A percentile compares a stretch with the other conserved stretches of the same genome.
phyloP scores from a whole-genome alignment of 1,140 invertebrate genomes.

The Phthorimaea operculella region DNA sequence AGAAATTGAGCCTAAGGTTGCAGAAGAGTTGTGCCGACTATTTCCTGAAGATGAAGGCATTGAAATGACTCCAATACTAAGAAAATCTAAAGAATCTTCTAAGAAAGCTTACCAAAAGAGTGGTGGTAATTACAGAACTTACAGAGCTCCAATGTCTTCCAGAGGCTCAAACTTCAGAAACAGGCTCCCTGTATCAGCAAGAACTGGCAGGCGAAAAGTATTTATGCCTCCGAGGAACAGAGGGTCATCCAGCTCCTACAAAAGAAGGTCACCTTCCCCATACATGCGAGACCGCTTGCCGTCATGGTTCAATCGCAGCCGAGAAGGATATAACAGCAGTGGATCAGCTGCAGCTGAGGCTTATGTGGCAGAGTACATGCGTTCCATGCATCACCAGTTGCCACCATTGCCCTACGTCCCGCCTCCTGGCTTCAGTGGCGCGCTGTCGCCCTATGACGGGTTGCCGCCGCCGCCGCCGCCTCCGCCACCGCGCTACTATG shows the following conservation, averaged over 20 bases:
- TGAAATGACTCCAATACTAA: conserved; percentile 89
- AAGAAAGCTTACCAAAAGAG: conserved; percentile 71
- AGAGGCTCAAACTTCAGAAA: conserved; percentile 55
- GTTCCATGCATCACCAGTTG: conserved; percentile 82
- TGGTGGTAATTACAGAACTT: conserved; percentile 66
- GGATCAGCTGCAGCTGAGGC: conserved; percentile 78
- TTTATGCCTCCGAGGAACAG: conserved; percentile 63
- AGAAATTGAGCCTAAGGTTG: conserved; percentile 96
- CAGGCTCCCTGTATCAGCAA: conserved; percentile 45
- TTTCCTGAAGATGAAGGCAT: conserved; percentile 95
- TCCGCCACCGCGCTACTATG: conserved; percentile 82
- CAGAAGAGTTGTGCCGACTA: conserved; percentile 92
- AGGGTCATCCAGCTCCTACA: conserved; percentile 63
- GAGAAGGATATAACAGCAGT: conserved; percentile 60
- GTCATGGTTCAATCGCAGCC: conserved; percentile 59
- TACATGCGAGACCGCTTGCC: conserved; percentile 56
- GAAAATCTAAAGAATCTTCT: conserved; percentile 88
- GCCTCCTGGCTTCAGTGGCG: conserved; percentile 71
- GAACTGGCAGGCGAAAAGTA: conserved; percentile 63
- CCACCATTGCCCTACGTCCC: conserved; percentile 79
- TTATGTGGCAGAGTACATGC: conserved; percentile 82
- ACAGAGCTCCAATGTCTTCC: conserved; percentile 49
- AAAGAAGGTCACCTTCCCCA: conserved; percentile 70
- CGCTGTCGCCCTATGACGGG: conserved; percentile 73
- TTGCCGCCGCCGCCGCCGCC: conserved; percentile 79